Base-by-base conservation (phyloP, 2,113 vertebrate genomes). In the Pantherophis guttatus region DNA sequence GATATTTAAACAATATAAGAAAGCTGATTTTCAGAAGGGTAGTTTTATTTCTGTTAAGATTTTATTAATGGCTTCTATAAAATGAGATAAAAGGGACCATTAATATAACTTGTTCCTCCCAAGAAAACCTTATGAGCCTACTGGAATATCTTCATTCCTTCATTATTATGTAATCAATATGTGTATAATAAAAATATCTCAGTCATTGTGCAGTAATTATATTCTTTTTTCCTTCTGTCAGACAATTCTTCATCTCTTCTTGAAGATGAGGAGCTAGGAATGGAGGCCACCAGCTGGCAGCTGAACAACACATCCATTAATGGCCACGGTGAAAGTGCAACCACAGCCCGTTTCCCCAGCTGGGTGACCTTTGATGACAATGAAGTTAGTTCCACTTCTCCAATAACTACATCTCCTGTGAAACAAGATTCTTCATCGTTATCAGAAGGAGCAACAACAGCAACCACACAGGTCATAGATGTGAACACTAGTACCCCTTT, bases 301-400 rank as follows among this genome's bases (percentile, higher is more conserved):
- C 95, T 94, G 58, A 97, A 95, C 95, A 97, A 52, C 93, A 95
- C 96, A 62, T 96, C 97, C 29, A 39, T 97, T 94, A 98, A 98
- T 55, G 98, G 98, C 62, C 98, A 98, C 92, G 94, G 96, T 13
- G 94, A 96, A 39, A 95, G 95, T 7, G 96, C 97, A 89, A 97
- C 97, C 62, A 95, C 97, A 54, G 95, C 97, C 92, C 98, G 97
- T 55, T 98, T 99, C 91, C 97, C 98, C 88, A 98, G 97, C 95
- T 99, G 98, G 98, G 98, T 99, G 91, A 99, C 98, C 93, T 99
- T 99, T 95, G 98, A 99, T 88, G 98, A 99, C 94, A 98, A 98
- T 94, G 97, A 98, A 93, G 94, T 97, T 91, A 94, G 59, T 88
- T 95, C 94, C 89, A 92, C 95, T 95, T 94, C 95, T 91, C 94